Conservation (phyloP, 2,888 invertebrate species). For the Athetis lepigone region DNA sequence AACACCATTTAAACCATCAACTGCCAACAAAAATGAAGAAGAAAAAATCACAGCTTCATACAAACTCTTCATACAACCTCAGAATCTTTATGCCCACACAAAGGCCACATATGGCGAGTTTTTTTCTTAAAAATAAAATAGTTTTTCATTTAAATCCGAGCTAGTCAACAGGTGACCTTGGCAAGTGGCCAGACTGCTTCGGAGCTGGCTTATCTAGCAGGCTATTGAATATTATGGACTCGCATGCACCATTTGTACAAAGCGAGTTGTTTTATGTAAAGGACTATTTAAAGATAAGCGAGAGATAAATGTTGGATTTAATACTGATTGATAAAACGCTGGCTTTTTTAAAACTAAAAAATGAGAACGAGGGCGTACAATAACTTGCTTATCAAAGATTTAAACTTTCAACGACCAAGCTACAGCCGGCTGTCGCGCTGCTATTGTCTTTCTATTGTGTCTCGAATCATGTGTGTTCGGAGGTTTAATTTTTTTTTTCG, state of each 20-base stretch:
- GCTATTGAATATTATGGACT: slow-evolving; percentile 67
- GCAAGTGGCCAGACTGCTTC: slow-evolving; percentile 67
- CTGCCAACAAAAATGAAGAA: not conserved
- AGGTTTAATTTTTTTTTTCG: too few relatives aligned
- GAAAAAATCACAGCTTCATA: not conserved
- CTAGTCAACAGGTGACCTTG: slow-evolving; percentile 82
- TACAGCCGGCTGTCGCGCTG: too few relatives aligned
- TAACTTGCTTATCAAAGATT: too few relatives aligned
- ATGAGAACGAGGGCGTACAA: too few relatives aligned
- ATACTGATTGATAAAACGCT: too few relatives aligned
- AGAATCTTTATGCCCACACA: slow-evolving; percentile 24
- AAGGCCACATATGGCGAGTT: not conserved
- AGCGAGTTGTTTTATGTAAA: slow-evolving; percentile 13
- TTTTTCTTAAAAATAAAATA: slow-evolving; percentile 52
- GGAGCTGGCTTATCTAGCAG: slow-evolving; percentile 67
- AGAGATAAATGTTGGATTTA: too few relatives aligned
- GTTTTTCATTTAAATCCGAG: slow-evolving; percentile 61
- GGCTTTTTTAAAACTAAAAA: too few relatives aligned
- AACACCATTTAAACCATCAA: too few relatives aligned
- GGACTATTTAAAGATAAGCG: too few relatives aligned
- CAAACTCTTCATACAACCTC: slow-evolving; percentile 8
- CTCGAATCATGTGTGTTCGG: too few relatives aligned
- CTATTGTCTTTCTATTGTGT: too few relatives aligned
- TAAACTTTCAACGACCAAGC: too few relatives aligned
- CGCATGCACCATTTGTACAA: slow-evolving; percentile 50